Percentiles rank a stretch among this genome's conserved stretches.
phyloP scores from a whole-genome alignment of 2,888 invertebrate species.

The Acrobasis suavella region DNA sequence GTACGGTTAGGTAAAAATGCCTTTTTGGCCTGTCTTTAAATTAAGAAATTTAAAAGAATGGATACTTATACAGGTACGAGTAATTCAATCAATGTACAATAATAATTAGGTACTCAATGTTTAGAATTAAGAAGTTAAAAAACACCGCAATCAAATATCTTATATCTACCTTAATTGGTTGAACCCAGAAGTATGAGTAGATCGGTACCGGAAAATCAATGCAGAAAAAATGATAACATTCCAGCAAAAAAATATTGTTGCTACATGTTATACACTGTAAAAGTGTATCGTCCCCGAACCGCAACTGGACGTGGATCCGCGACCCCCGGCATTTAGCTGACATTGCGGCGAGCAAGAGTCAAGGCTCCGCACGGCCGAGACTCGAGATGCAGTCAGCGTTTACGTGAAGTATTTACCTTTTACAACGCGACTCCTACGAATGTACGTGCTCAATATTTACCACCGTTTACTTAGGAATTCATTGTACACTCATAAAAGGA shows the following conservation, averaged over 20 bases:
- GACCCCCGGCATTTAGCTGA: slow-evolving; percentile 49
- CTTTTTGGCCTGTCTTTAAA: too few relatives aligned
- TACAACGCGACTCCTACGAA: slow-evolving; percentile 26
- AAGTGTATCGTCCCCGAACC: neutral
- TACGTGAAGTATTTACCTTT: slow-evolving; percentile 49
- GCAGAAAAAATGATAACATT: neutral
- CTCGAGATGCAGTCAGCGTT: slow-evolving; percentile 34
- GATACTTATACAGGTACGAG: too few relatives aligned
- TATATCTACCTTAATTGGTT: too few relatives aligned
- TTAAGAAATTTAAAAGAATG: too few relatives aligned
- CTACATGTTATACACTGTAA: slow-evolving; percentile 1
- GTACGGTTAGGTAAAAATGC: too few relatives aligned
- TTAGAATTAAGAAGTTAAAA: too few relatives aligned
- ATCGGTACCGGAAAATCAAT: neutral
- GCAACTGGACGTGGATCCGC: slow-evolving; percentile 30
- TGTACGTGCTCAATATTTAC: slow-evolving; percentile 1
- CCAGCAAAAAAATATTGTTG: neutral
- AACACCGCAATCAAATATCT: too few relatives aligned
- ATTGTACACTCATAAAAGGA: neutral
- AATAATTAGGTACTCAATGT: too few relatives aligned
- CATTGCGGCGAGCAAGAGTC: slow-evolving; percentile 50
- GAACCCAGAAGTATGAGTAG: too few relatives aligned
- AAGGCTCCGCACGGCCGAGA: slow-evolving; percentile 41
- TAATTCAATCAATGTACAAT: too few relatives aligned
- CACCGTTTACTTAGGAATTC: neutral